These are phyloP conservation scores for Peromyscus californicus DNA, from an alignment of 2,113 vertebrate species.

Conservation along the genomic window DNA sequence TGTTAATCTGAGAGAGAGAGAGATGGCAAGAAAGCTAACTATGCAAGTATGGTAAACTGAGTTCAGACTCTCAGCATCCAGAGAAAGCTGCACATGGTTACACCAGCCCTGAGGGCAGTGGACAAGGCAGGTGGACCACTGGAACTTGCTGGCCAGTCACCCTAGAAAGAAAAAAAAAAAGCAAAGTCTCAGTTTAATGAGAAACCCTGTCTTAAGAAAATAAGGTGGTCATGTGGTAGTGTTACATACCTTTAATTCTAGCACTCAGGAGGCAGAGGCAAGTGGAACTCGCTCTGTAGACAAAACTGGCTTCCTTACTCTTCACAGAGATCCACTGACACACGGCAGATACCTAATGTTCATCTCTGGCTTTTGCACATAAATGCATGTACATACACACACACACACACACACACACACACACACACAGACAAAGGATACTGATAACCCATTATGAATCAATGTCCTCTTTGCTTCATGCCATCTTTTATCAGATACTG, in stretches of 20 bases:
- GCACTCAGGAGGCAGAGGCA: background rate
- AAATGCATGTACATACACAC: background rate
- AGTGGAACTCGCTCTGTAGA: background rate
- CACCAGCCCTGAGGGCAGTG: background rate
- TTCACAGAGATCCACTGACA: no score
- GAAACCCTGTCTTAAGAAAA: background rate
- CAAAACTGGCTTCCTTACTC: background rate
- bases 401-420: background rate
- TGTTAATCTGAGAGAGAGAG: no score
- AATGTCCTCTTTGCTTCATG: background rate
- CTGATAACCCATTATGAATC: background rate
- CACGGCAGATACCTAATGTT: background rate
- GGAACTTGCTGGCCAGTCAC: background rate
- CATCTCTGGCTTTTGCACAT: background rate
- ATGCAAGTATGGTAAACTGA: no score
- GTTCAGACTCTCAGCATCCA: background rate
- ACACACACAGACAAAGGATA: background rate
- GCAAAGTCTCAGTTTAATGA: background rate
- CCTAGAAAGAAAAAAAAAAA: background rate
- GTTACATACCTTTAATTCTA: background rate
- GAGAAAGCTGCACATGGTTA: background rate
- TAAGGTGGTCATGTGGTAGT: no score
- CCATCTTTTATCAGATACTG: background rate
- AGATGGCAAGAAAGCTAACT: background rate
- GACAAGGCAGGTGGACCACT: background rate